phyloP scores from a whole-genome alignment of 2,797 vertebrate species.

The Octomys mimax region DNA sequence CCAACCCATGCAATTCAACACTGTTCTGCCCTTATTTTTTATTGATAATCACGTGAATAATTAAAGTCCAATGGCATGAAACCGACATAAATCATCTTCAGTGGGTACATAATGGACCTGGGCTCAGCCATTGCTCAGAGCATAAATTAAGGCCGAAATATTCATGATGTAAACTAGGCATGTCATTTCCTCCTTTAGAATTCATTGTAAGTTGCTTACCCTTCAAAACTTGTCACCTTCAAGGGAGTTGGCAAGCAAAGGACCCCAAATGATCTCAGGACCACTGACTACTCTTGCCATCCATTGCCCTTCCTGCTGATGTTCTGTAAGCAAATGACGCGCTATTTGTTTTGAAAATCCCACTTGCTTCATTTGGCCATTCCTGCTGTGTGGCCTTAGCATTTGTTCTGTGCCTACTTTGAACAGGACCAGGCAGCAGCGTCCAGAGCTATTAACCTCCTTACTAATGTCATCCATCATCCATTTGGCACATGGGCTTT shows the following conservation, averaged over 20 bases:
- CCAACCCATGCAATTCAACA: conserved; percentile 82
- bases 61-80: conserved; percentile 88
- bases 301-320: neutral
- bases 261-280: neutral
- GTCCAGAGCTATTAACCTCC: conserved; percentile 84
- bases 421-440: conserved; percentile 48
- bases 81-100: conserved; percentile 87
- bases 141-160: conserved; percentile 85
- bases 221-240: conserved; percentile 62
- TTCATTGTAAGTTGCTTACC: conserved; percentile 67
- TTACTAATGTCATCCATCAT: conserved; percentile 74
- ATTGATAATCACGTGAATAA: conserved; percentile 91
- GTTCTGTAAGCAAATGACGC: neutral
- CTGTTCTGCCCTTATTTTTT: conserved; percentile 87
- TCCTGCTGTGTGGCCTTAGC: conserved; percentile 13
- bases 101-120: conserved; percentile 78
- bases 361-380: conserved; percentile 71
- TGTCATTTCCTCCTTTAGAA: conserved; percentile 64
- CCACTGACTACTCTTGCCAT: neutral
- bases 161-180: conserved; percentile 71
- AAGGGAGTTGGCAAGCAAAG: neutral
- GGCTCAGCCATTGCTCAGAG: conserved; percentile 78
- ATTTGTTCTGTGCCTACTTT: conserved; percentile 74
- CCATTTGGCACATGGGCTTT: conserved; percentile 84
- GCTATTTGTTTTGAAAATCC: conserved; percentile 69